Base-by-base conservation (phyloP, 2,113 vertebrate genomes). In the Lagopus leucura region DNA sequence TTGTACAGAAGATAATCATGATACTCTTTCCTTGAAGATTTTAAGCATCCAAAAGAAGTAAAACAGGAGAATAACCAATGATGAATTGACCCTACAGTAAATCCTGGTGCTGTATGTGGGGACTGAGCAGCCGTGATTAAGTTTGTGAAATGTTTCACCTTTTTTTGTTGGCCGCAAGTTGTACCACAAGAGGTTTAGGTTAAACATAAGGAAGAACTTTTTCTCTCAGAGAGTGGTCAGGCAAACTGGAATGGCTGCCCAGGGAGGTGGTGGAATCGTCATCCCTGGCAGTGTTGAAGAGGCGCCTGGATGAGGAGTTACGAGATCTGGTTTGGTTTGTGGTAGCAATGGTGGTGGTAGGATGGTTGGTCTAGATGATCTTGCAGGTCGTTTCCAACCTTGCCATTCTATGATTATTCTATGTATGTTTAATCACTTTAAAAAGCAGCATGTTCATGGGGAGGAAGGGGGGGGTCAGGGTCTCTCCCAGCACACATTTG, bases 91-190 rank as follows among this genome's bases (percentile, higher is more conserved):
- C 30, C 36, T 69, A 6, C 5, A 52, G 34, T 20, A 25, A 70
- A 47, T 69, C 19, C 54, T 48, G 14, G 43, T 5, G 9, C 3
- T 15, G 21, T 36, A 3, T 38, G 12, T 88, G 0, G 0, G 20
- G 15, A 15, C 9, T 81, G 36, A 71, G 70, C 20, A 19, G 50
- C n/a, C 54, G n/a, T 78, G 47, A 47, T 9, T 67, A 67, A 25
- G 18, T 25, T 52, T 65, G 20, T 28, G 38, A 42, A 42, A 32
- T 6, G 42, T 67, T 30, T n/a, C 12, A 60, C n/a, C 54, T 30
- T 60, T 34, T 34, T 34, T 21, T 61, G 42, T 43, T 43, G 42
- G 42, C 42, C 16, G 16, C 42, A 43, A 43, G 15, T 43, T 43
- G 42, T 43, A 43, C 42, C 15, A 43, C 15, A 7, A 15, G 16